These are phyloP conservation scores for Proales similis DNA, from an alignment of 1,140 invertebrate species.

Conservation along the genomic window DNA sequence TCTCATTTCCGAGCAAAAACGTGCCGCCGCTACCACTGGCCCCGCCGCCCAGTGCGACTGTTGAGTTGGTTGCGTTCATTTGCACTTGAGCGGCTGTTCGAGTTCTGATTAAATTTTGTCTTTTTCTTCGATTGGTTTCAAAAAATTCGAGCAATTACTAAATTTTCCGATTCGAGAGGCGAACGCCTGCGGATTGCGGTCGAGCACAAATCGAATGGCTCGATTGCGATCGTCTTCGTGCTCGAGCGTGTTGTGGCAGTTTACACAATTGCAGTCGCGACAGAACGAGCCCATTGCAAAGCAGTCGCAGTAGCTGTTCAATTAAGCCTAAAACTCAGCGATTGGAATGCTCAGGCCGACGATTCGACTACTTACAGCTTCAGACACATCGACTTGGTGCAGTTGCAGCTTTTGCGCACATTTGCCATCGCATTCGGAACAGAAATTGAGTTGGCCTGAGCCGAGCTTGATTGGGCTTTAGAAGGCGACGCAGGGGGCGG, in stretches of 20 bases:
- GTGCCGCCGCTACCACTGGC: no score
- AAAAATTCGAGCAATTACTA: no score
- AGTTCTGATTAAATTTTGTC: no score
- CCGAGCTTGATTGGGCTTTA: no score
- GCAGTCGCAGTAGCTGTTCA: conserved; percentile 95
- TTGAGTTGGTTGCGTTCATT: no score
- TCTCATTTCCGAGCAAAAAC: no score
- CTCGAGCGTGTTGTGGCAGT: conserved; percentile 91
- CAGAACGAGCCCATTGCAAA: conserved; percentile 99
- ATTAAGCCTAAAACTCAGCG: conserved; percentile 40
- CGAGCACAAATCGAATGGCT: conserved; percentile 82
- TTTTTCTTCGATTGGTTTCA: no score
- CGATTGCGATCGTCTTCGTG: conserved; percentile 88
- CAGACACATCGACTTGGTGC: conserved; percentile 95
- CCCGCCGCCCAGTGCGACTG: no score
- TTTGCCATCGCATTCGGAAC: no score
- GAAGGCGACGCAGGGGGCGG: no score
- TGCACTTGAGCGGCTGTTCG: no score
- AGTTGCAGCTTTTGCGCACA: conserved; percentile 69
- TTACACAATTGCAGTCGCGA: conserved; percentile 92
- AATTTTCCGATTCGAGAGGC: conserved; percentile 91
- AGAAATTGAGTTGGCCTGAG: no score
- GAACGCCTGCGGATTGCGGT: conserved; percentile 87
- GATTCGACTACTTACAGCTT: conserved; percentile 66
- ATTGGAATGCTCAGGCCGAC: background rate